Evolutionary conservation across 2,888 invertebrate species (phyloP), one percentile per base, ranked within the genome.

Genomic region (Mactromeris polynyma): DNA sequence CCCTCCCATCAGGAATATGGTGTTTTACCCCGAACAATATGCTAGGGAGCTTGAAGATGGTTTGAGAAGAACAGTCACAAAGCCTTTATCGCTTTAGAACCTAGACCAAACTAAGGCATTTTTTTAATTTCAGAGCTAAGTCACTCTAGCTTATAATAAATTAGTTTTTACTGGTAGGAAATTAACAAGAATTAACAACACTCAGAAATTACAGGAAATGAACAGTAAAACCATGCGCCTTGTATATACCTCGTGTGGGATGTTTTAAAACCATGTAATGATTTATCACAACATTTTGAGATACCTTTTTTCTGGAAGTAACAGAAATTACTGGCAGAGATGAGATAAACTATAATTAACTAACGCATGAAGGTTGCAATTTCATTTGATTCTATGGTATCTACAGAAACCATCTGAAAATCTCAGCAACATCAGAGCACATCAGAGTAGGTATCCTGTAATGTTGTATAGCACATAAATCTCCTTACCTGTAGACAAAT

Each of bases 231-330:
- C 14, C 11, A 64, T n/a, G 58, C 26, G n/a, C 9, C 58, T 58
- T 64, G 58, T 64, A 26, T 64, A 26, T 46, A 46, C 46, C 2
- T 26, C 26, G 58, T n/a, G 26, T 3, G 58, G n/a, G 11, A 64
- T n/a, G 58, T n/a, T 64, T 64, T 64, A 64, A 64, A 64, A 64
- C 58, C 58, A 26, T 64, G 58, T 26, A 64, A 64, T 64, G 58
- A 64, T 64, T 64, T 64, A 64, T 64, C 58, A 26, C 58, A 26
- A 64, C 26, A 26, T 64, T 46, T 64, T 64, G 58, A 64, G 58
- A 64, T 64, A 64, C n/a, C 21, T 26, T 26, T 64, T 26, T 64
- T 64, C 26, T 26, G 7, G 58, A 64, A 9, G 21, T n/a, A 64
- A 64, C 58, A 26, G 58, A 64, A 64, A 64, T 26, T 26, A 64